A percentile compares a stretch with the other conserved stretches of the same genome.
phyloP scores from a whole-genome alignment of 2,888 invertebrate genomes.

The Sclerodermus sp. region DNA sequence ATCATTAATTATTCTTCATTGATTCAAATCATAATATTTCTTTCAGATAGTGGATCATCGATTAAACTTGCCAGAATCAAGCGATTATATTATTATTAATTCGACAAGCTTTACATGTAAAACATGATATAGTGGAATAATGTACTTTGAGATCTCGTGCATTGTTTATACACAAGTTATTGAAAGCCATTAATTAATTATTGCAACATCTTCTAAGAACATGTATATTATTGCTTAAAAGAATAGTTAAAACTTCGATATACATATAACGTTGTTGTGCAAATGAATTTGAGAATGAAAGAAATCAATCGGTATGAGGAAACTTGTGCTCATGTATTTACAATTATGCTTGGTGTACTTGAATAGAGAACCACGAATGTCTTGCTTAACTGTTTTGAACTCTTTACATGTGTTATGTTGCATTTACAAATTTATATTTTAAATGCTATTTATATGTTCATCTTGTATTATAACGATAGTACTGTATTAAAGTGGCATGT shows the following conservation, averaged over 20 bases:
- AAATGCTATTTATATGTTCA: constrained; percentile 47
- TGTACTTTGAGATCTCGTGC: constrained; percentile 30
- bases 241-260: constrained; percentile 34
- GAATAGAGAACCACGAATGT: constrained; percentile 9
- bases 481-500: constrained; percentile 46
- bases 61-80: constrained; percentile 26
- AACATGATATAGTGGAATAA: constrained; percentile 29
- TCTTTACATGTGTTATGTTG: constrained; percentile 42
- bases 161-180: constrained; percentile 32
- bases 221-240: constrained; percentile 32
- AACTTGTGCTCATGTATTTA: constrained; percentile 20
- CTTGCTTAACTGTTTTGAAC: constrained; percentile 22
- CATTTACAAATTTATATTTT: constrained; percentile 51
- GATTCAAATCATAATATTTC: constrained; percentile 15
- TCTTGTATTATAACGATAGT: constrained; percentile 50
- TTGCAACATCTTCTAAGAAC: constrained; percentile 29
- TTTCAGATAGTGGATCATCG: constrained; percentile 40
- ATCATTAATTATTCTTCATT: no score
- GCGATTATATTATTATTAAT: constrained; percentile 33
- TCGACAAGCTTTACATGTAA: constrained; percentile 41
- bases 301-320: constrained; percentile 30
- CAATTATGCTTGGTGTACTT: constrained; percentile 19
- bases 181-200: constrained; percentile 36
- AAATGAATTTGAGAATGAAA: constrained; percentile 30
- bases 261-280: constrained; percentile 38